A percentile compares a stretch with the other conserved stretches of the same genome.
Conservation (phyloP, 2,113 vertebrate genomes). For the Barbus barbus region DNA sequence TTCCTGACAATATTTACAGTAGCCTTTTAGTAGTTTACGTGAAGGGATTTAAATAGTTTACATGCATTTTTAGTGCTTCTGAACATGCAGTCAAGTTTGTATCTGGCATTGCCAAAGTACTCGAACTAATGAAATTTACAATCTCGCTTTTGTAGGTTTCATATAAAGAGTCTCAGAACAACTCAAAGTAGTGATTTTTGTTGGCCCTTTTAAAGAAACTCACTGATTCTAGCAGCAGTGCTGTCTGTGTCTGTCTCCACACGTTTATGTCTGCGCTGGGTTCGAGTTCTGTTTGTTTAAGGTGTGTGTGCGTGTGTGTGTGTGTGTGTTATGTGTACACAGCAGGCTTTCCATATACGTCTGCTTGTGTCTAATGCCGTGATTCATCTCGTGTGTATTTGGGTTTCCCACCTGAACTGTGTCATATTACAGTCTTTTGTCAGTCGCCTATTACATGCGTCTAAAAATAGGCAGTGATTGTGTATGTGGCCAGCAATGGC, state of each 20-base stretch:
- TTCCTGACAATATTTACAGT: constrained; percentile 14
- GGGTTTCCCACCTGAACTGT: constrained; percentile 49
- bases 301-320: constrained; percentile 42
- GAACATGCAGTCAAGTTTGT: not conserved
- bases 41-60: constrained; percentile 1
- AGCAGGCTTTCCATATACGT: constrained; percentile 8
- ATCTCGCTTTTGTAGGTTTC: not conserved
- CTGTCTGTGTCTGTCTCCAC: constrained; percentile 22
- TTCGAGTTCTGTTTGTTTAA: constrained; percentile 38
- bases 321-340: constrained; percentile 20
- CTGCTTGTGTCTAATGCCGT: constrained; percentile 38
- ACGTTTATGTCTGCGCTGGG: constrained; percentile 27
- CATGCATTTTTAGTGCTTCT: not conserved
- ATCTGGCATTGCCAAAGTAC: too few species aligned
- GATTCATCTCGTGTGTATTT: constrained; percentile 49
- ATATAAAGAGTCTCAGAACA: not conserved
- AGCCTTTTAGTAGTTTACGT: constrained; percentile 14
- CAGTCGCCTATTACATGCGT: constrained; percentile 41
- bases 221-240: not conserved
- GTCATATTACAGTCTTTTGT: constrained; percentile 51
- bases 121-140: not conserved
- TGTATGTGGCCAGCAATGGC: constrained; percentile 10
- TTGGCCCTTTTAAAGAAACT: not conserved
- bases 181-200: not conserved
- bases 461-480: constrained; percentile 56